Evolutionary conservation across 2,113 vertebrate species (phyloP), one percentile per base, ranked within the genome.

Genomic region (Mastomys natalensis): DNA sequence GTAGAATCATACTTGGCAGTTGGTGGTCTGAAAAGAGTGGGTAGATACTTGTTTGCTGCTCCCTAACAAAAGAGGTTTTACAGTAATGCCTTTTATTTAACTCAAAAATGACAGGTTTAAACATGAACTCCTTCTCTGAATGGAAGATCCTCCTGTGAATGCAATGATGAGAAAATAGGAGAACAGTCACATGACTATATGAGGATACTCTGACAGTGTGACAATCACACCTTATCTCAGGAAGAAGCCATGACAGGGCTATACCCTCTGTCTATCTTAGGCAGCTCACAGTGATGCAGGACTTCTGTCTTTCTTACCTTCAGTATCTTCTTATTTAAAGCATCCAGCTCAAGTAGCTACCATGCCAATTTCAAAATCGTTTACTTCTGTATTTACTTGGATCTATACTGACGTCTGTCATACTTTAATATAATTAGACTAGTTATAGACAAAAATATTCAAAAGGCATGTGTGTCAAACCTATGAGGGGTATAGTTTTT

Each of bases 381-480:
- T 90, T 62, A 80, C 8, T 16, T 7, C 15, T 93, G 1, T 62
- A n/a, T 22, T 53, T 89, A 34, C 1, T 15, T 91, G 40, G 68
- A 58, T 91, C 3, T 82, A 21, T 55, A n/a, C 12, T 43, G 55
- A 87, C 19, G 77, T 90, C 5, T 48, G 26, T 45, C 43, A 43
- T 78, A n/a, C 37, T 93, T 86, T 72, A 53, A 78, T 7, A 58
- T 13, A 62, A 84, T 34, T 72, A 66, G 58, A 64, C 58, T 85
- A 93, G n/a, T 21, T 55, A 0, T 80, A 93, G 58, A 55, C 1
- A 48, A 90, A 22, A 51, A 66, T 91, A 40, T 17, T 74, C 40
- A 76, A 51, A 93, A 80, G 73, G 68, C 68, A 53, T 93, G 93
- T 60, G 53, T 48, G 70, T 53, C 68, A 84, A 31, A 95, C 40